Conservation (phyloP, 92 coral and sea anemone genomes). For the Heliopora coerulea region DNA sequence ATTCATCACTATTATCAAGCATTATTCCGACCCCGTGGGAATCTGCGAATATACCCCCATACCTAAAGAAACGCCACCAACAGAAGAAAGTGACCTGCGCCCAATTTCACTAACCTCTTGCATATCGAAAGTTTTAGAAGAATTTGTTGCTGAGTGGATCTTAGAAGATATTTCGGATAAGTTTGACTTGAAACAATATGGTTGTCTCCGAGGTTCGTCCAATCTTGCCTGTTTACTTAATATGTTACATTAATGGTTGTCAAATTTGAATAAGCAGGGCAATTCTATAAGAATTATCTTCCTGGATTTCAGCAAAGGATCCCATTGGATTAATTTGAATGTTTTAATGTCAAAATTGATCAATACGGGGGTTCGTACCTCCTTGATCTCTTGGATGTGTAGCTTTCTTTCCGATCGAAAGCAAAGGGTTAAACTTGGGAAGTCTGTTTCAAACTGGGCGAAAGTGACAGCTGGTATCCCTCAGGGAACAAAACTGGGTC, state of each 20-base stretch:
- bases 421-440: slow-evolving; percentile 40
- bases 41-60: slow-evolving; percentile 8
- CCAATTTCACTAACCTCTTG: slow-evolving; percentile 25
- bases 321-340: background rate
- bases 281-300: slow-evolving; percentile 18
- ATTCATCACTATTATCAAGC: background rate
- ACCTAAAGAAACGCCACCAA: slow-evolving; percentile 10
- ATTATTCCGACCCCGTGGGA: slow-evolving; percentile 21
- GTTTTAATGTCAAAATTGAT: background rate
- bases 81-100: slow-evolving; percentile 13
- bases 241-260: slow-evolving; percentile 36
- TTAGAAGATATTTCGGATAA: slow-evolving; percentile 25
- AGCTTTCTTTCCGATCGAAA: slow-evolving; percentile 27
- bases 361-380: slow-evolving; percentile 10
- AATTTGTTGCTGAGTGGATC: slow-evolving; percentile 36
- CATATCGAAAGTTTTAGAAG: slow-evolving; percentile 25
- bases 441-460: slow-evolving; percentile 22
- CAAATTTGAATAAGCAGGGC: slow-evolving; percentile 25
- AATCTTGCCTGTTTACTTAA: slow-evolving; percentile 27
- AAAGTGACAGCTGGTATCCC: slow-evolving; percentile 34
- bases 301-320: slow-evolving; percentile 7
- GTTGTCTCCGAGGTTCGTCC: slow-evolving; percentile 16
- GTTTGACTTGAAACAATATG: slow-evolving; percentile 32
- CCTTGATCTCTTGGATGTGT: slow-evolving; percentile 28
- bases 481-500: slow-evolving; percentile 40